These are phyloP conservation scores for Cheilosia vulpina DNA, from an alignment of 2,888 invertebrate species.

Conservation along the genomic window DNA sequence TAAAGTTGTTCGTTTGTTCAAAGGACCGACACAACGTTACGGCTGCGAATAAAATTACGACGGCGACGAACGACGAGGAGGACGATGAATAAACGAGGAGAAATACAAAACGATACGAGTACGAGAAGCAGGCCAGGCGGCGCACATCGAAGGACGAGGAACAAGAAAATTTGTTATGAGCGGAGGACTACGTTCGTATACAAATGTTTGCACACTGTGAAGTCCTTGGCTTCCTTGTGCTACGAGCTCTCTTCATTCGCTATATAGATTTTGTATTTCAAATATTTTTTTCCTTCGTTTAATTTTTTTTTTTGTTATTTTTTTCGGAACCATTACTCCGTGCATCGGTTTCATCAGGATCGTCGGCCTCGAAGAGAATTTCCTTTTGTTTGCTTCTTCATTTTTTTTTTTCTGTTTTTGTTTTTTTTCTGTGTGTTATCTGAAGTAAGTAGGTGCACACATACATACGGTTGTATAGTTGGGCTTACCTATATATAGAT, in stretches of 20 bases:
- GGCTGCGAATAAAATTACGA: constrained; percentile 57
- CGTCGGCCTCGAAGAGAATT: constrained; percentile 61
- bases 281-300: constrained; percentile 3
- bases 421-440: not conserved
- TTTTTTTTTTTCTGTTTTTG: not conserved
- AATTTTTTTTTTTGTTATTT: constrained; percentile 1
- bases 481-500: not conserved
- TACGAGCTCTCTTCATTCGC: constrained; percentile 34
- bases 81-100: constrained; percentile 20
- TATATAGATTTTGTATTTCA: constrained; percentile 47
- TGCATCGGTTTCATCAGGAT: constrained; percentile 65
- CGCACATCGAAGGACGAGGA: constrained; percentile 15
- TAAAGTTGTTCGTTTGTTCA: constrained; percentile 66
- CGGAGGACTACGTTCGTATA: constrained; percentile 63
- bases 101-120: constrained; percentile 17
- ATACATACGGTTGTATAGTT: constrained; percentile 8
- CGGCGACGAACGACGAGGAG: constrained; percentile 2
- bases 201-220: constrained; percentile 66
- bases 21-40: constrained; percentile 64
- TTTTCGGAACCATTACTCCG: constrained; percentile 31
- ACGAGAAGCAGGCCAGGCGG: constrained; percentile 13
- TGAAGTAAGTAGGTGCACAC: not conserved
- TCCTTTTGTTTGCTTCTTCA: not conserved
- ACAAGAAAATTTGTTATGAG: constrained; percentile 63
- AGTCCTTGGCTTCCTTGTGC: constrained; percentile 66